Evolutionary conservation across 2,797 vertebrate genomes (phyloP).

Genomic region (Todus mexicanus): DNA sequence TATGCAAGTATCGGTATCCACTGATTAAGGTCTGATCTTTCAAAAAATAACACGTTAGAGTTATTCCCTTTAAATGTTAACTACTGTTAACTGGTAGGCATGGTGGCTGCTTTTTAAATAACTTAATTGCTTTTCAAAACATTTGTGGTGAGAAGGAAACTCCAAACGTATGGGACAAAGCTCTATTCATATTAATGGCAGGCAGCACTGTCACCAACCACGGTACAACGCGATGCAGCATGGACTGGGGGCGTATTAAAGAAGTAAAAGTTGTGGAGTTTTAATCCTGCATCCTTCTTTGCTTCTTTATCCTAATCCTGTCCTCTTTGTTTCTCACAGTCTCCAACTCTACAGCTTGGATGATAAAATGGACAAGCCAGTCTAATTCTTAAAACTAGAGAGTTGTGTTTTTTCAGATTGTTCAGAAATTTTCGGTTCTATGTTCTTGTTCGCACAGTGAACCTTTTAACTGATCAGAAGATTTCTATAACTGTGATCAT

Average conservation of each 20-base stretch:
- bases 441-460: background rate
- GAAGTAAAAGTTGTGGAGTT: background rate
- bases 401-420: background rate
- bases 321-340: background rate
- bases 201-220: background rate
- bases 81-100: conserved; percentile 54
- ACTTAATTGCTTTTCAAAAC: conserved; percentile 70
- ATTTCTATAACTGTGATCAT: background rate
- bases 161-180: conserved; percentile 57
- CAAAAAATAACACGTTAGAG: conserved; percentile 23
- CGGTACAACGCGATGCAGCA: background rate
- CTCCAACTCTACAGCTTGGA: background rate
- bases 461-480: background rate
- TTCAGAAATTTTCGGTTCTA: background rate
- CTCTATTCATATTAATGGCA: conserved; percentile 47
- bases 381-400: background rate
- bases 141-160: conserved; percentile 63
- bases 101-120: conserved; percentile 61
- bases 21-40: conserved; percentile 35
- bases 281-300: background rate
- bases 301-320: background rate
- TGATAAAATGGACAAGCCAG: background rate
- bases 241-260: background rate
- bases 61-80: conserved; percentile 49
- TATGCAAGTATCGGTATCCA: background rate